Base-by-base conservation (phyloP, 2,888 invertebrate species). In the Apodemia zela region DNA sequence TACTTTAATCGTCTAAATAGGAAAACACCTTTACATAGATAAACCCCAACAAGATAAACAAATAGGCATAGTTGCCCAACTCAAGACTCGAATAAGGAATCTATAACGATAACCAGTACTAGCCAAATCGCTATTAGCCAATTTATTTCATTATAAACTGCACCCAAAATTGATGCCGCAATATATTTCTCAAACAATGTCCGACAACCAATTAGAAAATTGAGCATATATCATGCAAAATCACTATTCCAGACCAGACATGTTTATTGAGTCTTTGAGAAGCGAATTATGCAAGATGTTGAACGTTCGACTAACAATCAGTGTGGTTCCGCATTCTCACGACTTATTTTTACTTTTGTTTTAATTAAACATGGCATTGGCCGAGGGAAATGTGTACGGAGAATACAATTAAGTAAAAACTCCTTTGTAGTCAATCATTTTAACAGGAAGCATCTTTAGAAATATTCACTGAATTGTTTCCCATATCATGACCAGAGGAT, bases 401-500 rank as follows among this genome's bases (percentile, higher is more conserved):
- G 25, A 63, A 63, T 35, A 47, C 58, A 63, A 58, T 63, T 47
- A 62, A 63, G 59, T 38, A 63, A 63, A 63, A 63, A 63, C 62
- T 62, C 63, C 42, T 62, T 68, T 66, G 66, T 68, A 65, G 60
- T 65, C 66, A 68, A 68, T 63, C 63, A 65, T 13, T n/a, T 62
- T 18, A 51, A 4, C 13, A 51, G 51, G 51, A 51, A 51, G 54
- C 25, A 15, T 25, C 15, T 21, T 54, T 54, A 7, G 15, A 21
- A 11, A 51, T 51, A 21, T 51, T 21, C 18, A 21, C 18, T 13
- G 25, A 8, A 54, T 25, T 21, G 13, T 25, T 54, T 54, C 25
- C n/a, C 54, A 25, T 54, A 25, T 54, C 54, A 25, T 54, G 54
- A 51, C 51, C 51, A 51, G 18, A 18, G 51, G 18, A 21, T 17